These are phyloP conservation scores for Festucalex cinctus DNA, from an alignment of 2,113 vertebrate genomes.

Conservation along the genomic window DNA sequence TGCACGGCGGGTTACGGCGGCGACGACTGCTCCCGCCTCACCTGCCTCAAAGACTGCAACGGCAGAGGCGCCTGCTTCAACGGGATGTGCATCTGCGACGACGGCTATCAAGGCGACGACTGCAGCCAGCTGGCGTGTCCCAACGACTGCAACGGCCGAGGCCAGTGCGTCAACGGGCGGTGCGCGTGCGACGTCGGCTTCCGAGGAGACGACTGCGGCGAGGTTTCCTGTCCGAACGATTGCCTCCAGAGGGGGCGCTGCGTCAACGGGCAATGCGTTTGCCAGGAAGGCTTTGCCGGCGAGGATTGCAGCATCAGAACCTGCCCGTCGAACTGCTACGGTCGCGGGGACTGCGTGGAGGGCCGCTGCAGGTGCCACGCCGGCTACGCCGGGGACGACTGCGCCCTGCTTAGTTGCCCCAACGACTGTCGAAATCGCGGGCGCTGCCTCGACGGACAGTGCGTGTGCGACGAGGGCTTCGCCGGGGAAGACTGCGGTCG, in stretches of 20 bases:
- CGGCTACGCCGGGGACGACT: slow-evolving; percentile 77
- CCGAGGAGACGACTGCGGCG: slow-evolving; percentile 78
- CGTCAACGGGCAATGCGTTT: slow-evolving; percentile 81
- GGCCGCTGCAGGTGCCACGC: slow-evolving; percentile 81
- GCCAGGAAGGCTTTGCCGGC: slow-evolving; percentile 77
- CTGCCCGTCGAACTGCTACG: slow-evolving; percentile 79
- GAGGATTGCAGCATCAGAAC: slow-evolving; percentile 78
- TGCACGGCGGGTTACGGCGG: slow-evolving; percentile 79
- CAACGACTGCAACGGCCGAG: slow-evolving; percentile 75
- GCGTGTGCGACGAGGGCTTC: slow-evolving; percentile 84
- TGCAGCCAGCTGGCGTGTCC: slow-evolving; percentile 81
- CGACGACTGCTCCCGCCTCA: slow-evolving; percentile 77
- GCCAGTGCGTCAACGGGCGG: slow-evolving; percentile 81
- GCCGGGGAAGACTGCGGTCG: slow-evolving; percentile 78
- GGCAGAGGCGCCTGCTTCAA: slow-evolving; percentile 74
- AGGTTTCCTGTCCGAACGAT: slow-evolving; percentile 78
- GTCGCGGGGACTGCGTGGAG: slow-evolving; percentile 72
- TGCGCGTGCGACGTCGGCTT: slow-evolving; percentile 81
- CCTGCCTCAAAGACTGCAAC: slow-evolving; percentile 80
- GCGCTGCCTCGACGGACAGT: slow-evolving; percentile 76
- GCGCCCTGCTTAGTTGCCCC: slow-evolving; percentile 74
- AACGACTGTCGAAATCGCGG: slow-evolving; percentile 73
- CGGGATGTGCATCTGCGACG: slow-evolving; percentile 79
- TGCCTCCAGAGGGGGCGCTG: slow-evolving; percentile 81
- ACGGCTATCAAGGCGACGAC: slow-evolving; percentile 77